phyloP scores from a whole-genome alignment of 2,888 invertebrate species.

The Dorcus hopei region DNA sequence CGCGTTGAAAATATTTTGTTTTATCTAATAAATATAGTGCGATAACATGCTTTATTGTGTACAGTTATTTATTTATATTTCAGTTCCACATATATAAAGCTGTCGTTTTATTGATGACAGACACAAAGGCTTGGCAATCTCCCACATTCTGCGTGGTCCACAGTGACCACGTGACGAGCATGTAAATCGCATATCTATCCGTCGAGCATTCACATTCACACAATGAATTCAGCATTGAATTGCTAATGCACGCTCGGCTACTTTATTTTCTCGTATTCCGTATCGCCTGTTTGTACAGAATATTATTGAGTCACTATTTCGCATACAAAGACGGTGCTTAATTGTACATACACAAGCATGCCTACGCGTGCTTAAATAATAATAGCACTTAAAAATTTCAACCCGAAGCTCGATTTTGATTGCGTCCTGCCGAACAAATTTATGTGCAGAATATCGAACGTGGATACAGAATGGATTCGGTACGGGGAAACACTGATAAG shows the following conservation, averaged over 20 bases:
- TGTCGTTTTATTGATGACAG: slow-evolving; percentile 22
- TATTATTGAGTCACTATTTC: background rate
- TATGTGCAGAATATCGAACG: slow-evolving; percentile 12
- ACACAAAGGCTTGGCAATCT: slow-evolving; percentile 23
- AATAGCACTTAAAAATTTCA: no score
- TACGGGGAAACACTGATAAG: slow-evolving; percentile 30
- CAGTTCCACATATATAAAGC: slow-evolving; percentile 3
- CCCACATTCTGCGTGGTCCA: slow-evolving; percentile 27
- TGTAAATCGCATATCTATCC: slow-evolving; percentile 28
- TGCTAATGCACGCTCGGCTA: slow-evolving; percentile 22
- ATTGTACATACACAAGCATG: background rate
- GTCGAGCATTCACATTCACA: slow-evolving; percentile 24
- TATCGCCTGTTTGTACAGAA: background rate
- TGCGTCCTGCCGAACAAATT: background rate
- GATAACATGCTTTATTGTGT: background rate
- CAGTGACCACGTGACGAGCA: slow-evolving; percentile 28
- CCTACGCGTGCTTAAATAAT: background rate
- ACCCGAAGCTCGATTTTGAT: no score
- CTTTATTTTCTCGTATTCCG: slow-evolving; percentile 11
- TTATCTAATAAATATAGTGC: background rate
- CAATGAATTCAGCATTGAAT: slow-evolving; percentile 28
- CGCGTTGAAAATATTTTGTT: background rate
- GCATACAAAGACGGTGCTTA: background rate
- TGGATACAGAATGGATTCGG: slow-evolving; percentile 16
- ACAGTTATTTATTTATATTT: slow-evolving; percentile 1